Percentiles rank a stretch among this genome's conserved stretches.
Conservation (phyloP, 92 coral and sea anemone genomes). For the Ricordea florida region DNA sequence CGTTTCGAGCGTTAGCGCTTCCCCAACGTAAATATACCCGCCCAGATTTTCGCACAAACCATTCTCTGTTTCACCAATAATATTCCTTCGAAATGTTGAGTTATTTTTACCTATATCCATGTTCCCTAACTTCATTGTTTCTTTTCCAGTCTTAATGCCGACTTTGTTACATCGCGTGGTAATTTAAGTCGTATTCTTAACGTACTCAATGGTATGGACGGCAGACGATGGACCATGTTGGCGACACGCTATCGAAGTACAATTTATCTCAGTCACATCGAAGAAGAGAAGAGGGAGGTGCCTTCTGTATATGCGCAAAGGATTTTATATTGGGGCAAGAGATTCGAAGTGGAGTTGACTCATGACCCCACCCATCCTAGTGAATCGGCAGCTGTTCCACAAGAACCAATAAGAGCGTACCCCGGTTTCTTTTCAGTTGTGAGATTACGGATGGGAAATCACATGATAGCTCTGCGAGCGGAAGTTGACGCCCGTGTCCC, state of each 20-base stretch:
- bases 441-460: conserved; percentile 16
- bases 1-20: too few species aligned
- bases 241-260: conserved; percentile 29
- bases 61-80: neutral
- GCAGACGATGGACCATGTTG: conserved; percentile 18
- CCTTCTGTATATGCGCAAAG: neutral
- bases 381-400: neutral
- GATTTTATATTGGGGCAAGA: conserved; percentile 30
- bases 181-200: conserved; percentile 16
- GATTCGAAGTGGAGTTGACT: conserved; percentile 28
- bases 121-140: neutral
- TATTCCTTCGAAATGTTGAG: too few species aligned
- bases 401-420: conserved; percentile 27
- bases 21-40: too few species aligned
- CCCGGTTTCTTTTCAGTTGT: conserved; percentile 40
- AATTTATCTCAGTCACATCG: conserved; percentile 27
- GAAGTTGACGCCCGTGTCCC: conserved; percentile 33
- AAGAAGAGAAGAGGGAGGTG: neutral
- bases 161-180: conserved; percentile 44
- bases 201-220: conserved; percentile 14
- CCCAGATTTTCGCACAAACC: too few species aligned
- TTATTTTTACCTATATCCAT: neutral
- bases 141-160: conserved; percentile 15
- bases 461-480: conserved; percentile 17
- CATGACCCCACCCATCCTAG: neutral